Evolutionary conservation across 2,888 invertebrate genomes (phyloP).

Genomic region (Patella caerulea): DNA sequence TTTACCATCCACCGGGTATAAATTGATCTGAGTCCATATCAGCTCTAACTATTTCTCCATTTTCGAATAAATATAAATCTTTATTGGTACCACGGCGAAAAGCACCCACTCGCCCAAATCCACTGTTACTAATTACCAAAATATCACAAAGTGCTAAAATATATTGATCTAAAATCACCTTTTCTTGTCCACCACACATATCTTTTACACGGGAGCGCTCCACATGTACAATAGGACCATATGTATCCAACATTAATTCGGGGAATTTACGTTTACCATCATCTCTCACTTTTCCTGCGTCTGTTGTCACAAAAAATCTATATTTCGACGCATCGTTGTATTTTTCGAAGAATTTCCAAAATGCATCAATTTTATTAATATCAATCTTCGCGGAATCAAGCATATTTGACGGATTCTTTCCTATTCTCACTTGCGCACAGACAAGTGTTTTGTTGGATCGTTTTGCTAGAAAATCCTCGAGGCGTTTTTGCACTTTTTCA

Average conservation of each 20-base stretch:
- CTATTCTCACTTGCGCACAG: conserved; percentile 43
- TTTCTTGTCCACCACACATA: conserved; percentile 30
- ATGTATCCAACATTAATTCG: conserved; percentile 29
- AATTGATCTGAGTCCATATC: too few species aligned
- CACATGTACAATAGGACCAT: conserved; percentile 42
- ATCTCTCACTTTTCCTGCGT: conserved; percentile 36
- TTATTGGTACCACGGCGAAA: conserved; percentile 23
- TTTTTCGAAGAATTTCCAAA: conserved; percentile 41
- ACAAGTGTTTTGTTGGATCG: conserved; percentile 29
- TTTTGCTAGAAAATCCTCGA: conserved; percentile 2
- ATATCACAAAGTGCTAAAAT: conserved; percentile 31
- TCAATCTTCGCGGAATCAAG: conserved; percentile 37
- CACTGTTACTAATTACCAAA: conserved; percentile 33
- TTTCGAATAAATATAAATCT: conserved; percentile 14
- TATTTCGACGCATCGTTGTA: conserved; percentile 35
- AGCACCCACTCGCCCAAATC: conserved; percentile 33
- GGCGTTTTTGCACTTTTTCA: neutral
- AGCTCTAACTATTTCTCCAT: too few species aligned
- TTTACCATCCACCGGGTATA: too few species aligned
- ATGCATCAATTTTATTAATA: conserved; percentile 30
- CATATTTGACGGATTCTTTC: conserved; percentile 42
- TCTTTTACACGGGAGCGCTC: conserved; percentile 29
- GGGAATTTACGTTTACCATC: conserved; percentile 37
- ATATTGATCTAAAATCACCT: conserved; percentile 34
- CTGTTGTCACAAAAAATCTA: conserved; percentile 43